A percentile compares a stretch with the other conserved stretches of the same genome.
Conservation (phyloP, 2,888 invertebrate species). For the Danaus chrysippus region DNA sequence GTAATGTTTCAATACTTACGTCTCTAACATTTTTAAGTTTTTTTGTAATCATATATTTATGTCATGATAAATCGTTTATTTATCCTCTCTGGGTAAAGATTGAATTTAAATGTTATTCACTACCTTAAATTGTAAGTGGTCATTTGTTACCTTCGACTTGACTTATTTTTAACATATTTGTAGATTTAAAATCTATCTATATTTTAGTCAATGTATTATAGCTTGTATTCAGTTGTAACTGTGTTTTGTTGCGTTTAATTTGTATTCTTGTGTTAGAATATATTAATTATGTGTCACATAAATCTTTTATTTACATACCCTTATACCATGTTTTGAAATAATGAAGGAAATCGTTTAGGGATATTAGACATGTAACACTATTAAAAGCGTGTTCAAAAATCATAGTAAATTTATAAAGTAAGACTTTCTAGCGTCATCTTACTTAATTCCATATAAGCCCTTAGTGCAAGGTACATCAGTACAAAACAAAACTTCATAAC, state of each 20-base stretch:
- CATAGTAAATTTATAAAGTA: conserved; percentile 15
- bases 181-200: conserved; percentile 30
- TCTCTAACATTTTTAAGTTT: too few relatives aligned
- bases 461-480: background rate
- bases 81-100: too few relatives aligned
- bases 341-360: background rate
- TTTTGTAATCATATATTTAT: too few relatives aligned
- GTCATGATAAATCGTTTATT: too few relatives aligned
- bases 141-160: background rate
- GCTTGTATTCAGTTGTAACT: conserved; percentile 46
- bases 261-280: conserved; percentile 61
- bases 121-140: background rate
- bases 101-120: too few relatives aligned
- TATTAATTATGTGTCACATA: conserved; percentile 65
- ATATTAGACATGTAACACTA: background rate
- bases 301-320: conserved; percentile 14
- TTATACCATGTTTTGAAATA: background rate
- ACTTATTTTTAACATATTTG: conserved; percentile 40
- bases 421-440: conserved; percentile 3
- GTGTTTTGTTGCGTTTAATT: conserved; percentile 43
- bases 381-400: background rate
- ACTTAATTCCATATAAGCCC: background rate
- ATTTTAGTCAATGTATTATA: conserved; percentile 27
- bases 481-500: conserved; percentile 5
- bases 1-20: too few relatives aligned